Base-by-base conservation (phyloP, 2,797 vertebrate genomes). In the Chaetophractus vellerosus region DNA sequence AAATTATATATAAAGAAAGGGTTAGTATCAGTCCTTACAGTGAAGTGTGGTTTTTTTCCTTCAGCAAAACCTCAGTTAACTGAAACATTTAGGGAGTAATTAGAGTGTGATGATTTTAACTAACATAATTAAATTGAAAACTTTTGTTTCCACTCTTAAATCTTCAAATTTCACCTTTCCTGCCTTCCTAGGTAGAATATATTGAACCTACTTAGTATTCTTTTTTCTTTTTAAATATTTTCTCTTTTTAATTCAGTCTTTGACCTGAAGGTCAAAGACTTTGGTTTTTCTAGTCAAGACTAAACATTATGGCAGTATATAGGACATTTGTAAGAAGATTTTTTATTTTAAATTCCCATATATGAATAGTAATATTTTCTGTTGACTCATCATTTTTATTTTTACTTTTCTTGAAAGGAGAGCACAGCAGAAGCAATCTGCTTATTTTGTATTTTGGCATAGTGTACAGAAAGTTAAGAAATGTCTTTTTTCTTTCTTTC, bases 131-230 rank as follows among this genome's bases (percentile, higher is more conserved):
- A 61, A 79, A 71, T 79, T 45, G 80, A 81, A 66, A 85, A 63
- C 61, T 90, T 96, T 66, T 41, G 61, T 90, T 80, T 89, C 50
- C 24, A 50, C 15, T 91, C 71, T 71, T 57, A 57, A 75, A n/a
- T 88, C 61, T 63, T 94, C 10, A 76, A 5, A 80, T 87, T 93
- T 76, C 33, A 5, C 88, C 50, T 84, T 38, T 82, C 63, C 66
- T 87, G 19, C 33, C 72, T 76, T 71, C 41, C 14, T 83, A 31
- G 33, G 8, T 57, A 15, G n/a, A 76, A 9, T n/a, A 1, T 61
- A n/a, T 68, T 59, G 63, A 69, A 81, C 36, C 45, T 91, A 21
- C 83, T 84, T 83, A 48, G 83, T 78, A 1, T 66, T 85, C 12
- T 26, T 78, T 78, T 66, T 80, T 72, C 15, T 74, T 52, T 38